A percentile compares a stretch with the other conserved stretches of the same genome.
These are phyloP conservation scores for Oreocharis arfaki DNA, from an alignment of 2,113 vertebrate species.

Conservation along the genomic window DNA sequence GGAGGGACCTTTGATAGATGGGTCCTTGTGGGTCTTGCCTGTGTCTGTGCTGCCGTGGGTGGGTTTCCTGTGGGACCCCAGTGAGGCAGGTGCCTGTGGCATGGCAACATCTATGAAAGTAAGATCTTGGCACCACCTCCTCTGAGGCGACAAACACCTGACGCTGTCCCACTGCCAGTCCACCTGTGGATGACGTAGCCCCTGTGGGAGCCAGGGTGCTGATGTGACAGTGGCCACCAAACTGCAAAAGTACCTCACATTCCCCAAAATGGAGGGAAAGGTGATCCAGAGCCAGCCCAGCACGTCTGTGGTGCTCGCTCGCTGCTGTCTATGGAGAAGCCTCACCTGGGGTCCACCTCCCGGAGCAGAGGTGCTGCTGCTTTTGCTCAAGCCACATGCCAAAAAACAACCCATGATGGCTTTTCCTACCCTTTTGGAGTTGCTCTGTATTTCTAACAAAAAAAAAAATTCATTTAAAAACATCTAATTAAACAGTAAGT, in stretches of 20 bases:
- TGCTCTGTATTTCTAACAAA: slow-evolving; percentile 19
- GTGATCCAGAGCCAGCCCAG: not conserved
- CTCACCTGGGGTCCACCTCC: not conserved
- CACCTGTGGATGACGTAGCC: not conserved
- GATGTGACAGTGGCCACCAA: not conserved
- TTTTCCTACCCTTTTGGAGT: not conserved
- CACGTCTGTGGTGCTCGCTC: accelerated
- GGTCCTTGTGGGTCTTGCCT: not conserved
- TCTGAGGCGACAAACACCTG: not conserved
- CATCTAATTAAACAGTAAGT: slow-evolving; percentile 68
- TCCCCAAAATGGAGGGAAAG: not conserved
- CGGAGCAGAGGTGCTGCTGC: not conserved
- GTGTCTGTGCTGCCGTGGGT: accelerated
- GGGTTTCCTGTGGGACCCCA: not conserved
- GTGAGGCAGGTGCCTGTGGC: not conserved
- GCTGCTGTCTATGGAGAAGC: accelerated
- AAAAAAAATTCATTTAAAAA: slow-evolving; percentile 27
- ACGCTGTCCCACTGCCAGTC: not conserved
- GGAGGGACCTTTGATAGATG: accelerated
- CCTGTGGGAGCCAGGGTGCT: not conserved
- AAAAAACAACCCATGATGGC: not conserved
- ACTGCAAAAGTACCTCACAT: not conserved
- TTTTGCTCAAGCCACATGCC: not conserved
- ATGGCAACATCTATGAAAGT: too few species aligned
- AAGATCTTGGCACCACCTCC: not conserved